These are phyloP conservation scores for Hylaeus anthracinus DNA, from an alignment of 1,140 invertebrate genomes.

Conservation along the genomic window DNA sequence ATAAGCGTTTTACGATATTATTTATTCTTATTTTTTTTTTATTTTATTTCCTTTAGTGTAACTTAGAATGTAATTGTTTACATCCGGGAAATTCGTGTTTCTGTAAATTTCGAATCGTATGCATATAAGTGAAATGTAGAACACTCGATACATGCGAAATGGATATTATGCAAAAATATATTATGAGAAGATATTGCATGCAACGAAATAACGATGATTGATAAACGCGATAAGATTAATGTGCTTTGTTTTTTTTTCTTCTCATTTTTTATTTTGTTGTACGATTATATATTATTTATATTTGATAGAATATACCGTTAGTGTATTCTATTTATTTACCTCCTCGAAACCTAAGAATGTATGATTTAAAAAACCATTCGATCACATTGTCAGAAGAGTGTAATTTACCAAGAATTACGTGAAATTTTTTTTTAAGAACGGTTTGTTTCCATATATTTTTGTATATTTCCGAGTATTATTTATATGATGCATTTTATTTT, in stretches of 20 bases:
- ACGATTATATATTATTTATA: conserved; percentile 6
- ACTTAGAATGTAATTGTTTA: conserved; percentile 10
- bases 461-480: neutral
- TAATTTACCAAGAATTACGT: neutral
- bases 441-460: neutral
- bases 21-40: conserved; percentile 51
- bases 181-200: neutral
- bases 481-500: conserved; percentile 14
- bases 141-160: conserved; percentile 1
- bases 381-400: neutral
- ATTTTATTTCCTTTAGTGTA: conserved; percentile 28
- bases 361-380: neutral
- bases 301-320: neutral
- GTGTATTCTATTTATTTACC: conserved; percentile 13
- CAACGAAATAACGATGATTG: conserved; percentile 9
- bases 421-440: neutral
- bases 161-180: conserved; percentile 2
- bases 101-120: conserved; percentile 9
- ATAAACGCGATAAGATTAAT: neutral
- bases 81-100: conserved; percentile 2
- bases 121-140: neutral
- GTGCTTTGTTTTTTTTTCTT: neutral
- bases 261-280: conserved; percentile 4
- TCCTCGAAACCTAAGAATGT: neutral
- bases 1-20: conserved; percentile 47